These are phyloP conservation scores for Fukomys damarensis DNA, from an alignment of 2,113 vertebrate genomes.

Conservation along the genomic window DNA sequence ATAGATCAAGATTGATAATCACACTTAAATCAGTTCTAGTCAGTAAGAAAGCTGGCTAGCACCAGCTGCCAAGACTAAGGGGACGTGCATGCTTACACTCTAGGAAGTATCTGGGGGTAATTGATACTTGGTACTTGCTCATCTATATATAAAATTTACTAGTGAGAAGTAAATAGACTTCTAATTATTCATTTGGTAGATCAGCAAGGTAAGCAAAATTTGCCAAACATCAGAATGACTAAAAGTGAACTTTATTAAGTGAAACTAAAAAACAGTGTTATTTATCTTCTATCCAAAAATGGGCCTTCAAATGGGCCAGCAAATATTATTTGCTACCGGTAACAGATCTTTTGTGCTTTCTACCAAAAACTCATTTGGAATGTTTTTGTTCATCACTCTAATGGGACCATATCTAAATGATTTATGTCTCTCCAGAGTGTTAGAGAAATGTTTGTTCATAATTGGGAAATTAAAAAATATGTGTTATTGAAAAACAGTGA, in stretches of 20 bases:
- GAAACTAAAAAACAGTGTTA: neutral
- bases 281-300: neutral
- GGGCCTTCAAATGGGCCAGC: neutral
- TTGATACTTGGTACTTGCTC: neutral
- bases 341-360: neutral
- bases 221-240: neutral
- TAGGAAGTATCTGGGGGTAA: neutral
- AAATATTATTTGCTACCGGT: neutral
- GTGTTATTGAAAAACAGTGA: neutral
- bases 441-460: neutral
- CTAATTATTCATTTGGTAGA: neutral
- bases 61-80: neutral
- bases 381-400: neutral
- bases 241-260: conserved; percentile 8
- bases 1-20: neutral
- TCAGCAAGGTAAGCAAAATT: neutral
- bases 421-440: neutral
- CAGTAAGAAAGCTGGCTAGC: neutral
- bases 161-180: neutral
- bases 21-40: neutral
- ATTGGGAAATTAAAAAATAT: neutral
- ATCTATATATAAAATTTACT: neutral
- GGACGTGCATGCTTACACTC: neutral
- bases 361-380: neutral
- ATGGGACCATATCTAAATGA: neutral